phyloP scores from a whole-genome alignment of 2,113 vertebrate species.

The Glaucidium brasilianum region DNA sequence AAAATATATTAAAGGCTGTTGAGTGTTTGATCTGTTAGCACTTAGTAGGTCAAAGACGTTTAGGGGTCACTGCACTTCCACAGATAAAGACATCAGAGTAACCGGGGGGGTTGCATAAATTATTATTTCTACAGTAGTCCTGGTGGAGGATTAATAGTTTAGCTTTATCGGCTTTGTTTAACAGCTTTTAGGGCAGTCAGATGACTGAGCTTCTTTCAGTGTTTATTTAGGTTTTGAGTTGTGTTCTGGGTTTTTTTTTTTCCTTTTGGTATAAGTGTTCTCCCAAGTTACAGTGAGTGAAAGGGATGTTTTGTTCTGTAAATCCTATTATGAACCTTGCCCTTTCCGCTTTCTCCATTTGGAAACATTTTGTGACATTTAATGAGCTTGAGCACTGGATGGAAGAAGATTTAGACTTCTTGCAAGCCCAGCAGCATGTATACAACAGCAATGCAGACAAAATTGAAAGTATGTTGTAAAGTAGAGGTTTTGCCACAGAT shows the following conservation, averaged over 20 bases:
- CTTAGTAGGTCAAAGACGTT: constrained; percentile 44
- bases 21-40: constrained; percentile 49
- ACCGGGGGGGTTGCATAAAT: constrained; percentile 28
- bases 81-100: constrained; percentile 35
- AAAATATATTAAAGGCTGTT: constrained; percentile 20
- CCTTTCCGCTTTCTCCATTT: background rate
- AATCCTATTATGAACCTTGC: constrained; percentile 22
- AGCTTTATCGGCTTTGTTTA: constrained; percentile 45
- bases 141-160: constrained; percentile 59
- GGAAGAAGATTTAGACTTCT: background rate
- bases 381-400: constrained; percentile 1
- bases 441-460: background rate
- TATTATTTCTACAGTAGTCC: constrained; percentile 45
- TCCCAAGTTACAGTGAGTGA: background rate
- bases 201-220: constrained; percentile 21
- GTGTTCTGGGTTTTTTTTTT: background rate
- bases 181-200: background rate
- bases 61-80: constrained; percentile 47
- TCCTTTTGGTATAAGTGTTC: background rate
- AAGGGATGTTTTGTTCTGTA: constrained; percentile 34
- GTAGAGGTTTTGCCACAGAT: background rate
- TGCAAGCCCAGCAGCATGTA: too few species aligned
- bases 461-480: background rate
- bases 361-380: constrained; percentile 41
- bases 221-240: background rate